Conservation (phyloP, 2,113 vertebrate species). For the Nesoenas mayeri region DNA sequence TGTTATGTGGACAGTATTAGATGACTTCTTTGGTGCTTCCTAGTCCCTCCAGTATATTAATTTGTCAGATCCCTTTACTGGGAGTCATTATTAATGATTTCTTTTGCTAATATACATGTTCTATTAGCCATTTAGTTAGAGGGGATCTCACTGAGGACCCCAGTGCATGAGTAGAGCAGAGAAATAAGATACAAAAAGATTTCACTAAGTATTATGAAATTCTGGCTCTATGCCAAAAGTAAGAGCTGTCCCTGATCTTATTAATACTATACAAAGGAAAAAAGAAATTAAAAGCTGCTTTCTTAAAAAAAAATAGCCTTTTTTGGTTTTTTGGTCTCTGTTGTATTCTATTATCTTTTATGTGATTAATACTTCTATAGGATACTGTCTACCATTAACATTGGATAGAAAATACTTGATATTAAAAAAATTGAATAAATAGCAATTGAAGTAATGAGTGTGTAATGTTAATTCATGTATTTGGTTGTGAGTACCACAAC, state of each 20-base stretch:
- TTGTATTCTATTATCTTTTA: not conserved
- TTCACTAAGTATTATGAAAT: not conserved
- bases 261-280: not conserved
- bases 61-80: not conserved
- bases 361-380: not conserved
- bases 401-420: not conserved
- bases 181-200: not conserved
- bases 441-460: not conserved
- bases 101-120: not conserved
- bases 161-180: not conserved
- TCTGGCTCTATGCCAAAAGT: not conserved
- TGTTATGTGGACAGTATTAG: not conserved
- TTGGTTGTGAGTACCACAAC: not conserved
- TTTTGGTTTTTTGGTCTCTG: not conserved
- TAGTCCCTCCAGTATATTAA: not conserved
- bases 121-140: not conserved
- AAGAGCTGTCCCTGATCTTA: not conserved
- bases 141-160: not conserved
- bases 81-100: not conserved
- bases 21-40: not conserved
- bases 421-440: not conserved
- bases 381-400: not conserved
- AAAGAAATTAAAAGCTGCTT: not conserved
- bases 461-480: not conserved
- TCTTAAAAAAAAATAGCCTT: not conserved